Percentiles rank a stretch among this genome's conserved stretches.
phyloP scores from a whole-genome alignment of 2,113 vertebrate genomes.

The Thymallus thymallus region DNA sequence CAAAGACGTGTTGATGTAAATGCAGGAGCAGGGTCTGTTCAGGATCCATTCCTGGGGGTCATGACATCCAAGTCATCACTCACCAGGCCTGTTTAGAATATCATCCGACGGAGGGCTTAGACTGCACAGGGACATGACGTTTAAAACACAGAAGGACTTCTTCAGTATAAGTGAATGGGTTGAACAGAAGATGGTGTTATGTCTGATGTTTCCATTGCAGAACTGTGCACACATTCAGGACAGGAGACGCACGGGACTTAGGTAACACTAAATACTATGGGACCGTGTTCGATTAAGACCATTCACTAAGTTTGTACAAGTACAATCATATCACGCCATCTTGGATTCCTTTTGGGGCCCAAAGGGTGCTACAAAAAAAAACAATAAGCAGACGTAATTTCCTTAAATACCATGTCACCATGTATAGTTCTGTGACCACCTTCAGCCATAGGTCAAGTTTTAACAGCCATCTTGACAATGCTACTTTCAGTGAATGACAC shows the following conservation, averaged over 20 bases:
- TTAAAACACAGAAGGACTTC: background rate
- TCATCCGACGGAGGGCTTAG: background rate
- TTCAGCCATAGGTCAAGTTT: background rate
- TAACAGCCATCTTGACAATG: background rate
- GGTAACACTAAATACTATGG: background rate
- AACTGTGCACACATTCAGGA: no score
- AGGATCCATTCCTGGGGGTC: conserved; percentile 19
- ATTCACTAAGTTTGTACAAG: background rate
- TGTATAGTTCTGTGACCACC: background rate
- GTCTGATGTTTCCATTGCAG: no score
- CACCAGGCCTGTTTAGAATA: background rate
- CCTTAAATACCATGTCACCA: background rate
- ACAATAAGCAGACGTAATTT: background rate
- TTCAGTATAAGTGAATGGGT: background rate
- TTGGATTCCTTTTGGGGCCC: background rate
- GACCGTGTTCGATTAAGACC: background rate
- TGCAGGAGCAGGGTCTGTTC: conserved; percentile 18
- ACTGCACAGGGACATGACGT: background rate
- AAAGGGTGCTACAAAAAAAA: no score
- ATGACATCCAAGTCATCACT: conserved; percentile 32
- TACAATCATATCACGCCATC: background rate
- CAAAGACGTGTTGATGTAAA: background rate
- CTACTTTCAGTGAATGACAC: background rate
- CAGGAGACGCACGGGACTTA: background rate
- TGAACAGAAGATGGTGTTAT: no score